Evolutionary conservation across 2,113 vertebrate genomes (phyloP).

Genomic region (Strigops habroptila): DNA sequence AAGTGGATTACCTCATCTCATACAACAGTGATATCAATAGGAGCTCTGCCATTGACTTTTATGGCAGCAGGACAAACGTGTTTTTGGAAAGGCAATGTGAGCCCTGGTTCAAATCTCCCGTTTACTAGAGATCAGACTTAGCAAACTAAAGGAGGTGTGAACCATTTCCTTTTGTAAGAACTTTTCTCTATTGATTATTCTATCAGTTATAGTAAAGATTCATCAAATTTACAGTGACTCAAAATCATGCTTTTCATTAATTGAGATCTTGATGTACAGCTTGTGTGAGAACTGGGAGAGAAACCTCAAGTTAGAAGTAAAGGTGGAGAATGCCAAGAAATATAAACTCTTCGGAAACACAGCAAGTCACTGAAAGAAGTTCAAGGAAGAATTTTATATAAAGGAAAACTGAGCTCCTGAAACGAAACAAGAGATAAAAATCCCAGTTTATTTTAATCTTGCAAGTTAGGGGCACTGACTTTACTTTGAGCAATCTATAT

Average conservation of each 20-base stretch:
- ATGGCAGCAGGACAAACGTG: neutral
- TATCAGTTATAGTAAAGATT: neutral
- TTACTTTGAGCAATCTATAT: neutral
- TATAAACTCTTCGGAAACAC: neutral
- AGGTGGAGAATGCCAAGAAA: neutral
- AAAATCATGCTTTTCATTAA: neutral
- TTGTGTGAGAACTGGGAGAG: neutral
- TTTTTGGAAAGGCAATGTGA: neutral
- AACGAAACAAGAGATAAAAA: neutral
- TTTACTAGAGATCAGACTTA: rapidly evolving
- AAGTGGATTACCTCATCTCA: neutral
- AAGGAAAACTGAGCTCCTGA: neutral
- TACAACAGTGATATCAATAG: neutral
- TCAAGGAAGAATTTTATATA: neutral
- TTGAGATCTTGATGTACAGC: neutral
- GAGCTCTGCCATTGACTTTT: neutral
- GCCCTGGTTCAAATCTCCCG: neutral
- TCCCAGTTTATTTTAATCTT: neutral
- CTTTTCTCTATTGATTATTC: neutral
- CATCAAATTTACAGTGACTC: neutral
- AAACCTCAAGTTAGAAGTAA: neutral
- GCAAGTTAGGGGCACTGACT: neutral
- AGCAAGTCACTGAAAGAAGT: neutral
- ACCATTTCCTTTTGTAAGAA: neutral
- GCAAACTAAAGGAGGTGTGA: neutral